Evolutionary conservation across 2,888 invertebrate species (phyloP).

Genomic region (Orthosia gothica): DNA sequence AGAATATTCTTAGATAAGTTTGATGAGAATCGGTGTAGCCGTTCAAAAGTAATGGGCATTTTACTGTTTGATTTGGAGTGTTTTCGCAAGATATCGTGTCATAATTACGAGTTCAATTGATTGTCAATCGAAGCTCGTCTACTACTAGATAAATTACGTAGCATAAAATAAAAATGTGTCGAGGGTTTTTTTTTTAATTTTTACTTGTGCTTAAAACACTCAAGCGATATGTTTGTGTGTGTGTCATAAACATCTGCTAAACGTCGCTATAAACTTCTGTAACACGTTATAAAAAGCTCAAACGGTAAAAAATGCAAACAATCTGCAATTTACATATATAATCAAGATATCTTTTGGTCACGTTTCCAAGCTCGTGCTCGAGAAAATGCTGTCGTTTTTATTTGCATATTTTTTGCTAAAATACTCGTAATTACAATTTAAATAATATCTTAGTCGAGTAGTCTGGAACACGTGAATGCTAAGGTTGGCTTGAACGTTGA

Average conservation of each 20-base stretch:
- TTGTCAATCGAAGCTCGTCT: too few relatives aligned
- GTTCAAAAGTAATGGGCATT: too few relatives aligned
- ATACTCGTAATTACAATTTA: not conserved
- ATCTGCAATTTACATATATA: slow-evolving; percentile 3
- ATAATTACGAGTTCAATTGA: too few relatives aligned
- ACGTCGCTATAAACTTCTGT: not conserved
- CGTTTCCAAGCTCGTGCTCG: slow-evolving; percentile 17
- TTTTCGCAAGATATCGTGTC: too few relatives aligned
- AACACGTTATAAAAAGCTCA: slow-evolving; percentile 17
- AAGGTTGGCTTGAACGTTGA: rapidly evolving
- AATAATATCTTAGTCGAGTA: slow-evolving; percentile 2
- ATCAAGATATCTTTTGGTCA: slow-evolving; percentile 16
- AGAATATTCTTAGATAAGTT: too few relatives aligned
- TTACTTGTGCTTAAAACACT: not conserved
- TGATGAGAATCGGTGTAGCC: too few relatives aligned
- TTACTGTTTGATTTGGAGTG: too few relatives aligned
- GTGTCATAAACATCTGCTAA: not conserved
- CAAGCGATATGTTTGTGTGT: not conserved
- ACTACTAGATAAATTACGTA: too few relatives aligned
- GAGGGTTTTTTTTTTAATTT: too few relatives aligned
- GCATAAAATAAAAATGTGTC: too few relatives aligned
- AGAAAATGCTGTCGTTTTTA: slow-evolving; percentile 25
- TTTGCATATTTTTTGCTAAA: slow-evolving; percentile 4
- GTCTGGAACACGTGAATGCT: not conserved
- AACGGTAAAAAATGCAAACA: slow-evolving; percentile 24